phyloP scores from a whole-genome alignment of 2,888 invertebrate species.

The Lithophane ornitopus region DNA sequence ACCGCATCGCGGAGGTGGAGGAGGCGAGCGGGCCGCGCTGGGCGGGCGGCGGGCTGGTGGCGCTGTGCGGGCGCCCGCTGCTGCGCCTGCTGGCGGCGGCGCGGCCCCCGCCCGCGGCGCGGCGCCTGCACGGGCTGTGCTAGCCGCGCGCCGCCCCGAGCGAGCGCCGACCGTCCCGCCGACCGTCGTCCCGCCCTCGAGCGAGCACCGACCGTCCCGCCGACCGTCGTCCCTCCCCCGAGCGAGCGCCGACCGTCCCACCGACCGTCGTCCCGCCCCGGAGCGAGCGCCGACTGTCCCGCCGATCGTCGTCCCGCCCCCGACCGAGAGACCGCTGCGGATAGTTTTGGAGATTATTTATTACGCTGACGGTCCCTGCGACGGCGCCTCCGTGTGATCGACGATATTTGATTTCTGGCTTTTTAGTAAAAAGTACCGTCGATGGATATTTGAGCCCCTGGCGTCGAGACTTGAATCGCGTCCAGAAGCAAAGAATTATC shows the following conservation, averaged over 20 bases:
- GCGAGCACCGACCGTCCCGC: constrained; percentile 19
- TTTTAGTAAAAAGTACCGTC: constrained; percentile 44
- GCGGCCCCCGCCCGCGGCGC: constrained; percentile 80
- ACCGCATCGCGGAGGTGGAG: constrained; percentile 96
- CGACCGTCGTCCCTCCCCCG: constrained; percentile 14
- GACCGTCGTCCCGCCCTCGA: constrained; percentile 13
- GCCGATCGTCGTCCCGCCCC: constrained; percentile 18
- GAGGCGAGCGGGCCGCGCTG: constrained; percentile 91
- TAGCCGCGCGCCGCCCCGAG: constrained; percentile 66
- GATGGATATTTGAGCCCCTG: constrained; percentile 25
- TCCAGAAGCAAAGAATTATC: constrained; percentile 28
- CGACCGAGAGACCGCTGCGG: constrained; percentile 19
- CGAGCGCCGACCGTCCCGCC: constrained; percentile 65
- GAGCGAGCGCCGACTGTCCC: constrained; percentile 65
- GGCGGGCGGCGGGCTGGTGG: constrained; percentile 84
- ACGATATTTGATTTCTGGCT: constrained; percentile 46
- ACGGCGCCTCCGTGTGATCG: constrained; percentile 31
- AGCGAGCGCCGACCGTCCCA: constrained; percentile 64
- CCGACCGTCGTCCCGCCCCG: constrained; percentile 16
- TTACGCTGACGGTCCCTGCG: constrained; percentile 40
- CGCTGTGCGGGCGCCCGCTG: constrained; percentile 86
- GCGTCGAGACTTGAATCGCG: constrained; percentile 11
- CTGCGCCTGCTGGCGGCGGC: constrained; percentile 89
- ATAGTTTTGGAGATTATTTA: constrained; percentile 60
- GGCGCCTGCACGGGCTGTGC: constrained; percentile 87